These are phyloP conservation scores for Coendou prehensilis DNA, from an alignment of 2,797 vertebrate species.

Conservation along the genomic window DNA sequence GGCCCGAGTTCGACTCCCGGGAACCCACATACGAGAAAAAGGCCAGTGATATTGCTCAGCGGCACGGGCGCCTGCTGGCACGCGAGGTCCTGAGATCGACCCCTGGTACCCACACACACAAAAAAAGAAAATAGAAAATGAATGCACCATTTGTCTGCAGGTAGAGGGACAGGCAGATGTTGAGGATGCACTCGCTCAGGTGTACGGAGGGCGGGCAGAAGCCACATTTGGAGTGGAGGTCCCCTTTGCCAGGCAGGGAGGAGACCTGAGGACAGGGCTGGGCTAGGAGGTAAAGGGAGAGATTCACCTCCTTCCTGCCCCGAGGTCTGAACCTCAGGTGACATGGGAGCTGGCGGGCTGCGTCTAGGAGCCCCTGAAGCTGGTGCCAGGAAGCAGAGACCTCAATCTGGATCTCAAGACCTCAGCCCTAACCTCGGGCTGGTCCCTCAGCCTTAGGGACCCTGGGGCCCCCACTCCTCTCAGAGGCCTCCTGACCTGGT, in stretches of 20 bases:
- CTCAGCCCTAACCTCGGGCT: neutral
- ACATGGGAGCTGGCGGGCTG: neutral
- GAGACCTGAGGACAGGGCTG: neutral
- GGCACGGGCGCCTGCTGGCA: too few relatives aligned
- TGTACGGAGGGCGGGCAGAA: neutral
- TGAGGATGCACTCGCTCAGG: rapidly evolving
- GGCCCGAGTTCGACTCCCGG: too few relatives aligned
- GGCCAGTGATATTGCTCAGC: too few relatives aligned
- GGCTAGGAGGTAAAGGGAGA: neutral
- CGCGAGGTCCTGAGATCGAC: too few relatives aligned
- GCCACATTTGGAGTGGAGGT: neutral
- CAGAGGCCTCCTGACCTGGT: neutral
- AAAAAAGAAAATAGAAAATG: too few relatives aligned
- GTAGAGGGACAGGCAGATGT: neutral
- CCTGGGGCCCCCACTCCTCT: neutral
- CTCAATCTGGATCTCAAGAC: too few relatives aligned
- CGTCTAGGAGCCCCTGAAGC: neutral
- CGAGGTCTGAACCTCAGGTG: neutral
- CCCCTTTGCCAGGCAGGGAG: neutral
- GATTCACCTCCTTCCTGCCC: neutral
- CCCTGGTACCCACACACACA: too few relatives aligned
- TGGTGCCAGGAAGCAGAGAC: neutral
- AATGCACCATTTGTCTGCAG: rapidly evolving
- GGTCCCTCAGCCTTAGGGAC: neutral
- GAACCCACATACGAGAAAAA: too few relatives aligned